Evolutionary conservation across 2,797 vertebrate genomes (phyloP), one percentile per base, ranked within the genome.

Genomic region (Acomys russatus): DNA sequence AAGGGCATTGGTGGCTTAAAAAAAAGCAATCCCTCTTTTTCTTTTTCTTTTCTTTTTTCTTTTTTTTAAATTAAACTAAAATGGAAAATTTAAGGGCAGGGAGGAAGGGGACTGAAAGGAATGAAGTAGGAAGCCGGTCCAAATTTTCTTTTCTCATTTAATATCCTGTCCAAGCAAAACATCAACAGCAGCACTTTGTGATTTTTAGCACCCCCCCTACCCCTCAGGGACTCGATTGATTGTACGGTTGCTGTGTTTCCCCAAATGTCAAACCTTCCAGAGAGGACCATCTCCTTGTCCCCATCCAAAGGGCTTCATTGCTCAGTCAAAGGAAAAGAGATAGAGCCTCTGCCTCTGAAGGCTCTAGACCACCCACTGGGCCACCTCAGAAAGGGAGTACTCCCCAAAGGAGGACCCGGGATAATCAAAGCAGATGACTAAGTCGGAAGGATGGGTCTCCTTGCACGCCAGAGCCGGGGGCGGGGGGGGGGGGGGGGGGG

Each of bases 1-100:
- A 98, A 94, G 95, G 87, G 95, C 35, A 23, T 38, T 90, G 33
- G 82, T 97, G 97, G 97, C 95, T 95, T 97, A 96, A 98, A 97
- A 97, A 92, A 96, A 97, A 20, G 0, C n/a, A 78, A 91, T 94
- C 95, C 92, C 82, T 97, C 96, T 97, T 94, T 71, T 14, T 94
- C n/a, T n/a, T n/a, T n/a, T n/a, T n/a, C n/a, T n/a, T n/a, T n/a
- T n/a, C n/a, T n/a, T n/a, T n/a, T n/a, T n/a, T n/a, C n/a, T 44
- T 44, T 44, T 44, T 44, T 44, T 44, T 3, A n/a, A n/a, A 44
- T 44, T 92, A 49, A 54, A 74, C 35, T 51, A 44, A 96, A 95
- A 94, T 73, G 84, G 70, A 78, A 87, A 80, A 88, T 84, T 73
- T 28, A 87, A 94, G 94, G 92, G 92, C 90, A 96, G 91, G 74